phyloP scores from a whole-genome alignment of 2,888 invertebrate species.

The Bhutanitis thaidina region DNA sequence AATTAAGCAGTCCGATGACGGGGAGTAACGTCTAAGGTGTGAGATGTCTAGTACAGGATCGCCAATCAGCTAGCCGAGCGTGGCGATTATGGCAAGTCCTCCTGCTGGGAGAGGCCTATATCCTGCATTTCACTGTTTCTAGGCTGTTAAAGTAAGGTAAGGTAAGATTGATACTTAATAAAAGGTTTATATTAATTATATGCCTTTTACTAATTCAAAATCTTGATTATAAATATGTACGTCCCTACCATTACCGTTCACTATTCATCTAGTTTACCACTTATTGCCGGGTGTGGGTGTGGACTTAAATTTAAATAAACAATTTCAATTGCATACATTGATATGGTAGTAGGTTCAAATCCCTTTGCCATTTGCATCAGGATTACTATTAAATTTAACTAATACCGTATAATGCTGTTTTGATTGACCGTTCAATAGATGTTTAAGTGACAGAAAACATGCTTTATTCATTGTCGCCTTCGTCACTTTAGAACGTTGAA shows the following conservation, averaged over 20 bases:
- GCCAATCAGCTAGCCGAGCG: too few relatives aligned
- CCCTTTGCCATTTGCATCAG: slow-evolving; percentile 11
- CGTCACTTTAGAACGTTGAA: slow-evolving; percentile 4
- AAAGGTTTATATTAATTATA: too few relatives aligned
- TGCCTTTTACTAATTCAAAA: too few relatives aligned
- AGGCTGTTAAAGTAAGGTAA: too few relatives aligned
- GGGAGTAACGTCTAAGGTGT: too few relatives aligned
- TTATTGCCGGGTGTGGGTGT: slow-evolving; percentile 43
- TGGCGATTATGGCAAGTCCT: too few relatives aligned
- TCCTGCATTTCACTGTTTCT: too few relatives aligned
- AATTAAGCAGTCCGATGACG: too few relatives aligned
- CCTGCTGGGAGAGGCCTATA: too few relatives aligned
- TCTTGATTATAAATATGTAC: not conserved
- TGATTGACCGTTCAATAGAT: slow-evolving; percentile 18
- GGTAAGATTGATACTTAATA: too few relatives aligned
- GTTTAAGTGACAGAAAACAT: slow-evolving; percentile 11
- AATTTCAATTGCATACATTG: slow-evolving; percentile 17
- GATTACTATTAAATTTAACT: slow-evolving; percentile 10
- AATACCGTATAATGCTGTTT: slow-evolving; percentile 3
- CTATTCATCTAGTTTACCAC: slow-evolving; percentile 33
- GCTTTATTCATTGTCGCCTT: slow-evolving; percentile 14
- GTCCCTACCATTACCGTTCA: slow-evolving; percentile 10
- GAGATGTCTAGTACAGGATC: too few relatives aligned
- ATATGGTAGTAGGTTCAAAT: slow-evolving; percentile 7
- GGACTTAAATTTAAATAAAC: slow-evolving; percentile 19